Evolutionary conservation across 2,888 invertebrate species (phyloP), one percentile per base, ranked within the genome.

Genomic region (Neoascia interrupta): DNA sequence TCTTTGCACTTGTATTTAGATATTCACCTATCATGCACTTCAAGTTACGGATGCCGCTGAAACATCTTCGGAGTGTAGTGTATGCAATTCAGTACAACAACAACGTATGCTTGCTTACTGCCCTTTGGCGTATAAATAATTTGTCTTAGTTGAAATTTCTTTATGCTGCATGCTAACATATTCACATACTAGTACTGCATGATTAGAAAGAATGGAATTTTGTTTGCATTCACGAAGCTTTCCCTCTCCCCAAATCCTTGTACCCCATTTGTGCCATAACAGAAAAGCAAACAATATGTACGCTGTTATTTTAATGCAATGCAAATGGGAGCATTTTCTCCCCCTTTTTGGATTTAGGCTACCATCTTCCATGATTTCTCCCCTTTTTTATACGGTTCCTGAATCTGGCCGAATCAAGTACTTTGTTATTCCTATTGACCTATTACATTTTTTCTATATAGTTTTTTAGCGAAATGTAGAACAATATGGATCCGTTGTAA

Each of bases 61-160:
- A 43, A 18, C 31, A 16, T 37, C 16, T 11, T n/a, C 8, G 36
- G 23, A 6, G 6, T 15, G 8, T 49, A 13, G 18, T 16, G 18
- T 37, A 8, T 28, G 6, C 15, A 34, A n/a, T n/a, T n/a, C n/a
- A n/a, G n/a, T n/a, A n/a, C n/a, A n/a, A n/a, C n/a, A n/a, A n/a
- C n/a, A 8, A 11, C 13, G 15, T n/a, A 26, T 63, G 16, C 21
- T 4, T 19, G 49, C 21, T 26, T 51, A 41, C 56, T 58, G 60
- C 60, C 69, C 69, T 51, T 23, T 51, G 69, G 69, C 60, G 16
- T 51, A 51, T 58, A 26, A 49, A 68, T 58, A 49, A 68, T 68
- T 68, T 68, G 31, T 23, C 39, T 43, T 49, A 41, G 31, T 28
- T 41, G 26, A 69, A 56, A 47, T 49, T 47, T 36, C 47, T 68